Conservation (phyloP, 2,888 invertebrate species). For the Eumacrocentrus americanus region DNA sequence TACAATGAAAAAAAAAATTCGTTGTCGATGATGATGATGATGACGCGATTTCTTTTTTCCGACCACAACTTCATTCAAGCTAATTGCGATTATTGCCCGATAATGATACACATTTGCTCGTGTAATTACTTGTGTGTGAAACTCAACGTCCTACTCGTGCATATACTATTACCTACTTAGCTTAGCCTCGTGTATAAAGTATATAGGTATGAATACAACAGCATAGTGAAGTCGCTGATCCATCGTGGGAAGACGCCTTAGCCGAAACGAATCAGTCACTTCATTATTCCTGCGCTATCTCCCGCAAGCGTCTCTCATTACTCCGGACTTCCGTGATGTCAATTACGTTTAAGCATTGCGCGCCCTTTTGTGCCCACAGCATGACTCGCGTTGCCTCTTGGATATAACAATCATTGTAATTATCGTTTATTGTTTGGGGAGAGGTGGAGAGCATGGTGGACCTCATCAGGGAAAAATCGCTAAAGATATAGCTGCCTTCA, state of each 20-base stretch:
- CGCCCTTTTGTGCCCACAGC: constrained; percentile 36
- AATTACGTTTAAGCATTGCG: constrained; percentile 39
- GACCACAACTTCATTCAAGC: not conserved
- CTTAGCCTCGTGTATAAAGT: not conserved
- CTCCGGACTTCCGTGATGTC: constrained; percentile 41
- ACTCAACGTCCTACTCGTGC: not conserved
- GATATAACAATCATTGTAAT: constrained; percentile 39
- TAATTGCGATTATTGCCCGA: not conserved
- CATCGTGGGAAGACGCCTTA: constrained; percentile 37
- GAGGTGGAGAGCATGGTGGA: constrained; percentile 24
- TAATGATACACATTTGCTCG: not conserved
- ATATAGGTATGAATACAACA: constrained; percentile 3
- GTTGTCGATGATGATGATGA: not conserved
- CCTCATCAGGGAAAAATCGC: too few relatives aligned
- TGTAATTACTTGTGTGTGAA: constrained; percentile 24
- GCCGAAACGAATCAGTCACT: constrained; percentile 39
- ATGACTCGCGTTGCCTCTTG: constrained; percentile 33
- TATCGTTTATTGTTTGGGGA: too few relatives aligned
- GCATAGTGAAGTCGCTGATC: constrained; percentile 27
- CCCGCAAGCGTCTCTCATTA: constrained; percentile 34
- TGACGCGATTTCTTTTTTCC: not conserved
- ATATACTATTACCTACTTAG: not conserved
- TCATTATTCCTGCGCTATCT: constrained; percentile 30
- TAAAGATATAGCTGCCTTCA: too few relatives aligned
- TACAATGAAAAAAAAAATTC: not conserved